phyloP scores from a whole-genome alignment of 2,113 vertebrate genomes.

The Scortum barcoo region DNA sequence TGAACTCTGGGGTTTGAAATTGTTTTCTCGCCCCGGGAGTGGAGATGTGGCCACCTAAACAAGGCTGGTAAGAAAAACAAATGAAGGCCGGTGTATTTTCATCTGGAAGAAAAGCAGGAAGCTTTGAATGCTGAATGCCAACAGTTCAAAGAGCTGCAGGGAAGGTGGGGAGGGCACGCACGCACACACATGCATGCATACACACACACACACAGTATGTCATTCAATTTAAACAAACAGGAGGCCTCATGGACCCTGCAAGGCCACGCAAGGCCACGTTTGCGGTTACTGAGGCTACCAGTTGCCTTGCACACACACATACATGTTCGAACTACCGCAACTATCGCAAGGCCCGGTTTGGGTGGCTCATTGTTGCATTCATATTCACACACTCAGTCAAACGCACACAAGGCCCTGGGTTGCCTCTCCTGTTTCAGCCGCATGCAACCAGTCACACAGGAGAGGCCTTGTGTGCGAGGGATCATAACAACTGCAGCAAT shows the following conservation, averaged over 20 bases:
- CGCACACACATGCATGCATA: slow-evolving; percentile 15
- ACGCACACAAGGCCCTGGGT: slow-evolving; percentile 21
- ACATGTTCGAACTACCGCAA: slow-evolving; percentile 24
- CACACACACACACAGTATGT: slow-evolving; percentile 29
- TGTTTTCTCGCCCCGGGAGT: slow-evolving; percentile 35
- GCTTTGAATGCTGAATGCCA: slow-evolving; percentile 54
- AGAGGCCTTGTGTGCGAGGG: slow-evolving; percentile 67
- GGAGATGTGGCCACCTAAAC: slow-evolving; percentile 47
- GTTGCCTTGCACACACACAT: slow-evolving; percentile 39
- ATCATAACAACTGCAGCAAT: slow-evolving; percentile 73
- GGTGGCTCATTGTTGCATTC: slow-evolving; percentile 54
- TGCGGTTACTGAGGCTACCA: slow-evolving; percentile 45
- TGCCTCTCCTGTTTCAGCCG: slow-evolving; percentile 59
- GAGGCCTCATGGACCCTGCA: slow-evolving; percentile 51
- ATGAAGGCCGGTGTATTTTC: slow-evolving; percentile 58
- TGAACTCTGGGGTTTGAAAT: slow-evolving; percentile 29
- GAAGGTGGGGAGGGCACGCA: slow-evolving; percentile 6
- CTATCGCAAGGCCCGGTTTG: slow-evolving; percentile 15
- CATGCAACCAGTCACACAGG: slow-evolving; percentile 64
- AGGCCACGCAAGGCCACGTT: slow-evolving; percentile 53
- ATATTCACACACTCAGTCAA: slow-evolving; percentile 12
- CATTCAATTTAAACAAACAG: slow-evolving; percentile 70
- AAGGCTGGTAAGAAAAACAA: slow-evolving; percentile 67
- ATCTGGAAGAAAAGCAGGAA: slow-evolving; percentile 76
- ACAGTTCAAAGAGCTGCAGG: slow-evolving; percentile 61